Evolutionary conservation across 2,888 invertebrate species (phyloP), one percentile per base, ranked within the genome.

Genomic region (Sialis fuliginosa): DNA sequence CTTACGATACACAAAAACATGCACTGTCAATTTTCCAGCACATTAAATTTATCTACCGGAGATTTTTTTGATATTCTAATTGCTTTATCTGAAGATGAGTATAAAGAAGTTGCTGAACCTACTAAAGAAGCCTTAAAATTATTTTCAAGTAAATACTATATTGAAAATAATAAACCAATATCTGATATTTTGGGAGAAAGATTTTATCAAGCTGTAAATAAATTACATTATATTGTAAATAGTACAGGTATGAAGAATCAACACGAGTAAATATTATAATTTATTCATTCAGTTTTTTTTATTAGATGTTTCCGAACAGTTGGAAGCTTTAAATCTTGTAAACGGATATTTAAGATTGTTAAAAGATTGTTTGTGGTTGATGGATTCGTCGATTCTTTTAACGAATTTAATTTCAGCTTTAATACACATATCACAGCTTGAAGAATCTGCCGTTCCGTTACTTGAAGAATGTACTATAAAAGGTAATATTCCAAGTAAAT

Each of bases 261-360:
- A 39, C 30, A 5, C 6, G 12, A 4, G 13, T 32, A n/a, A 12
- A 6, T 13, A 13, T 43, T 37, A 39, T 45, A 41, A 40, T 44
- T 40, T 32, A 43, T 33, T 33, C 8, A 12, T 42, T 13, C 34
- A 37, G 41, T 33, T 48, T 51, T 39, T 45, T 33, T 41, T 57
- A 57, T 5, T 60, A 73, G 82, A 81, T 54, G 71, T 75, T 31
- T 58, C 56, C 1, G 71, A 77, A 53, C 83, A 84, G 58, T 58
- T 77, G 30, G 64, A 73, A 0, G 71, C 73, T 5, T 60, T 87
- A 42, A 73, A 77, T 55, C 71, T 80, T 44, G 54, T 86, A 1
- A 71, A 75, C 51, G 85, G 84, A 4, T 82, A 84, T 60, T 57
- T 85, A 8, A 62, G 66, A 45, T 62, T 78, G 45, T 62, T 86